phyloP scores from a whole-genome alignment of 2,888 invertebrate species.

The Drosophila cognata region DNA sequence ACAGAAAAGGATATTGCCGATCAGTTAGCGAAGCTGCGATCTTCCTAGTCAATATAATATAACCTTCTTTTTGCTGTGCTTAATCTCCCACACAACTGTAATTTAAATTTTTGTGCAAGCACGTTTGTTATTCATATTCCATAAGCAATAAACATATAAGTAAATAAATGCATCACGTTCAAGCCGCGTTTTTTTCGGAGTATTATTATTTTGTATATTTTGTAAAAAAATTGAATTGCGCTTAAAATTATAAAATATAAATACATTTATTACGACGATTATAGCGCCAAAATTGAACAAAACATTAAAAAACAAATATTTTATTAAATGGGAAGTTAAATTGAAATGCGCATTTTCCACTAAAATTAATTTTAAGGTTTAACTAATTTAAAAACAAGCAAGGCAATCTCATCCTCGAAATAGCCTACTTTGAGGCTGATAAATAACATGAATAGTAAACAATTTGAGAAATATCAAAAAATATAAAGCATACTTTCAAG shows the following conservation, averaged over 20 bases:
- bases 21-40: constrained; percentile 89
- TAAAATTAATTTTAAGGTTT: neutral
- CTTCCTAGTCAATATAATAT: constrained; percentile 71
- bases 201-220: neutral
- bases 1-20: constrained; percentile 90
- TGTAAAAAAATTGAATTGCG: neutral
- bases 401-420: neutral
- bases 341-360: neutral
- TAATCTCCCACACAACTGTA: constrained; percentile 19
- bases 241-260: neutral
- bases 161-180: constrained; percentile 18
- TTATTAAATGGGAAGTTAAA: neutral
- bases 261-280: neutral
- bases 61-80: constrained; percentile 10
- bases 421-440: neutral
- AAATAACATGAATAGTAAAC: neutral
- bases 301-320: neutral
- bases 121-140: constrained; percentile 46
- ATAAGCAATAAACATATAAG: constrained; percentile 52
- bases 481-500: neutral
- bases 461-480: neutral
- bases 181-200: neutral
- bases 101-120: constrained; percentile 35
- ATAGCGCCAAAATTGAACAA: neutral
- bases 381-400: neutral